Evolutionary conservation across 1,140 invertebrate species (phyloP), one percentile per base, ranked within the genome.

Genomic region (Tetranychus cinnabarinus): DNA sequence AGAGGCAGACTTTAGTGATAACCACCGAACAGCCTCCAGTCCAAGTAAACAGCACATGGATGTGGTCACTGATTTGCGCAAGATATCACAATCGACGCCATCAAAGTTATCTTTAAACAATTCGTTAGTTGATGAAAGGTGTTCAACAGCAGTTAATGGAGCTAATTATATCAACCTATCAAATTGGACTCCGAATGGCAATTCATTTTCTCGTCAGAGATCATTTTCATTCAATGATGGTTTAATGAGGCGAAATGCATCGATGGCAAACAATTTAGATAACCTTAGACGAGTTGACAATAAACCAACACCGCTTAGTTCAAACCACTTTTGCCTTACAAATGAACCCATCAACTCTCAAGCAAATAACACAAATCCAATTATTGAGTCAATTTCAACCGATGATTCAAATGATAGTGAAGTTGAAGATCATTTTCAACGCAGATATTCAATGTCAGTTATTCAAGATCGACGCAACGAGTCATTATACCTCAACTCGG

Each of bases 401-500:
- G 58, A 59, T n/a, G 58, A 59, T 34, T n/a, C 13, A 5, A 37
- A 48, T 37, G 58, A 59, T 33, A 59, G 58, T 31, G 58, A 59
- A 46, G 23, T n/a, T 34, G 37, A 59, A 15, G 58, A 59, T 35
- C 12, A 47, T 39, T 59, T 46, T n/a, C 33, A 58, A 12, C 54
- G 63, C 4, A 47, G 63, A 33, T 64, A 66, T 48, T 64, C 65
- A 31, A 64, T 64, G 47, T 64, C 65, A 13, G 63, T 61, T 45
- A 61, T 61, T 56, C 52, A 35, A 55, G 35, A 45, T 39, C 47
- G 46, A 60, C n/a, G 12, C 23, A 36, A 23, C 8, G 13, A 34
- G 8, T 31, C 34, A 1, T n/a, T 52, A 8, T 52, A 31, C 50
- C 8, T 52, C 7, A 37, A 62, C 10, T 34, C 34, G 8, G 63